phyloP scores from a whole-genome alignment of 2,888 invertebrate genomes.

The Phaonia tiefii region DNA sequence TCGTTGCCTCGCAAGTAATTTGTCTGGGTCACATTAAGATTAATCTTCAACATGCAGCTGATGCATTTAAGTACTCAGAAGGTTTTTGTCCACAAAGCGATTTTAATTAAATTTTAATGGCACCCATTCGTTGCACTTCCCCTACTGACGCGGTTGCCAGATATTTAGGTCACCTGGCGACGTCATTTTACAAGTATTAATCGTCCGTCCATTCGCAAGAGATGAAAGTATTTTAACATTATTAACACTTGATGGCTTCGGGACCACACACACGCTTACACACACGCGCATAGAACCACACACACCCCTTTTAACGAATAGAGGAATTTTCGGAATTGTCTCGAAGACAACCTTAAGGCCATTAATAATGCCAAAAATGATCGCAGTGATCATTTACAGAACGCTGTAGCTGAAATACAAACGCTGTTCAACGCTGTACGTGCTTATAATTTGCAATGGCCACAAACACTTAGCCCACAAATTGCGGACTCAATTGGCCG shows the following conservation, averaged over 20 bases:
- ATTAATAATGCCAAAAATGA: constrained; percentile 34
- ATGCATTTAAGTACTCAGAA: constrained; percentile 21
- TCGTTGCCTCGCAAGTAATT: not conserved
- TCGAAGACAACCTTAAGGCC: constrained; percentile 1
- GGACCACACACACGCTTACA: constrained; percentile 22
- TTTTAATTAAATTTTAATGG: constrained; percentile 38
- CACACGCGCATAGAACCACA: not conserved
- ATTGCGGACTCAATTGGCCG: constrained; percentile 16
- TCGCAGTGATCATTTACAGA: constrained; percentile 33
- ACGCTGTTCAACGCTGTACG: constrained; percentile 44
- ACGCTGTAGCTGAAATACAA: constrained; percentile 22
- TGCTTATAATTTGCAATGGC: constrained; percentile 65
- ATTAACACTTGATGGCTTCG: constrained; percentile 27
- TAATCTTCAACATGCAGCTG: not conserved
- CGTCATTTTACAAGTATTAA: too few relatives aligned
- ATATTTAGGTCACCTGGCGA: constrained; percentile 12
- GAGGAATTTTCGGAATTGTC: not conserved
- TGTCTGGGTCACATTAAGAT: constrained; percentile 18
- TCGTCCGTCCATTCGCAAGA: too few relatives aligned
- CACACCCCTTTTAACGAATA: not conserved
- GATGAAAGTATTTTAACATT: not conserved
- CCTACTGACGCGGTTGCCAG: not conserved
- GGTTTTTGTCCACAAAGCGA: constrained; percentile 3
- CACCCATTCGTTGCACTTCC: not conserved
- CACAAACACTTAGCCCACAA: constrained; percentile 51